Base-by-base conservation (phyloP, 2,797 vertebrate genomes). In the Sebastolobus altivelis region DNA sequence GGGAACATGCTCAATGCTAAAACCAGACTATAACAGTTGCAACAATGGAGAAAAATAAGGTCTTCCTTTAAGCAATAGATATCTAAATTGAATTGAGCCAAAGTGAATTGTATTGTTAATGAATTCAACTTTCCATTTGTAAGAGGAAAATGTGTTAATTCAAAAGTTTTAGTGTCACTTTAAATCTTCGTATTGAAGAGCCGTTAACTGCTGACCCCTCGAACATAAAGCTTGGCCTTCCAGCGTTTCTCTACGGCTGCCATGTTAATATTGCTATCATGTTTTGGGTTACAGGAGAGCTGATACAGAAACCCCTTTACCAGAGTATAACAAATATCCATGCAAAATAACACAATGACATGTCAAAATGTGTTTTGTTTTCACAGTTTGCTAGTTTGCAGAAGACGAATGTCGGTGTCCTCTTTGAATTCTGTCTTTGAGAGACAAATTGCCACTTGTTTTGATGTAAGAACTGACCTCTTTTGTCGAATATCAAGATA, bases 391-490 rank as follows among this genome's bases (percentile, higher is more conserved):
- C 22, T 46, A 37, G 1, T 68, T 52, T 37, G 58, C 35, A 58
- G 61, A 73, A 77, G 29, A 73, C 6, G 8, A 59, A 40, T 69
- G 43, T 49, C 46, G 46, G 63, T 22, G 8, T 65, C 27, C 55
- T 73, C 62, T 70, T 80, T 40, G 29, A 63, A 69, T 46, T 60
- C 22, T 76, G 71, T 78, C 65, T 72, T 72, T 71, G 22, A 62
- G 63, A 78, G 66, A 84, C 55, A 84, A 73, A 74, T 71, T 72
- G 74, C 81, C 78, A 74, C 75, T 72, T 81, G 66, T 80, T 43
- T 82, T 70, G 68, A 89, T 31, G 59, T 81, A 60, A 59, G 31
- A 81, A 80, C 79, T 69, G 49, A 68, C 66, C 71, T 82, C 38
- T 71, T 55, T 8, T 69, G 61, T 88, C 20, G 3, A 76, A 75